Percentiles rank a stretch among this genome's conserved stretches.
phyloP scores from a whole-genome alignment of 2,113 vertebrate genomes.

The Mellivora capensis region DNA sequence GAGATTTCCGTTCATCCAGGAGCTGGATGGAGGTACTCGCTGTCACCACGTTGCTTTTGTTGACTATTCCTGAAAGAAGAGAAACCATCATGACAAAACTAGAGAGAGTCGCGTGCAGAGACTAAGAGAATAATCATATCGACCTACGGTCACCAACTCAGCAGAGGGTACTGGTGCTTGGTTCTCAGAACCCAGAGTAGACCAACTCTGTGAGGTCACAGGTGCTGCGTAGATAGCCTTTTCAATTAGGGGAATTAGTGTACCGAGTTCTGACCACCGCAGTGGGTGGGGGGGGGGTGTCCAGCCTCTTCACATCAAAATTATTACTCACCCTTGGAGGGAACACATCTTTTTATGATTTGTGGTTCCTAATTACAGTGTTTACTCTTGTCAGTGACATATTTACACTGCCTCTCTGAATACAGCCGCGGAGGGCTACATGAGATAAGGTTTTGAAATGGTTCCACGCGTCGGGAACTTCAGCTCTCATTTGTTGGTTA shows the following conservation, averaged over 20 bases:
- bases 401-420: conserved; percentile 1
- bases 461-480: not conserved
- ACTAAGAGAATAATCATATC: not conserved
- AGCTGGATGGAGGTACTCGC: conserved; percentile 97
- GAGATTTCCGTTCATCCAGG: conserved; percentile 96
- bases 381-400: not conserved
- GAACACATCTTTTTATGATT: not conserved
- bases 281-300: not conserved
- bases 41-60: conserved; percentile 95
- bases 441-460: conserved; percentile 13
- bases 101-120: not conserved
- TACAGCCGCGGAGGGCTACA: not conserved
- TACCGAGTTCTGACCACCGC: not conserved
- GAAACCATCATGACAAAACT: not conserved
- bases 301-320: not conserved
- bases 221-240: not conserved
- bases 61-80: conserved; percentile 85
- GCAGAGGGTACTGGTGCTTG: not conserved
- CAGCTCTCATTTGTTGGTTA: conserved; percentile 8
- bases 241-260: not conserved
- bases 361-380: not conserved
- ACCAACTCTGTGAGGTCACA: not conserved
- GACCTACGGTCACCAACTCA: not conserved
- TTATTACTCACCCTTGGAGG: not conserved
- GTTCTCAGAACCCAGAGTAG: not conserved